These are phyloP conservation scores for Zenarchopterus dispar DNA, from an alignment of 2,797 vertebrate species.

Conservation along the genomic window DNA sequence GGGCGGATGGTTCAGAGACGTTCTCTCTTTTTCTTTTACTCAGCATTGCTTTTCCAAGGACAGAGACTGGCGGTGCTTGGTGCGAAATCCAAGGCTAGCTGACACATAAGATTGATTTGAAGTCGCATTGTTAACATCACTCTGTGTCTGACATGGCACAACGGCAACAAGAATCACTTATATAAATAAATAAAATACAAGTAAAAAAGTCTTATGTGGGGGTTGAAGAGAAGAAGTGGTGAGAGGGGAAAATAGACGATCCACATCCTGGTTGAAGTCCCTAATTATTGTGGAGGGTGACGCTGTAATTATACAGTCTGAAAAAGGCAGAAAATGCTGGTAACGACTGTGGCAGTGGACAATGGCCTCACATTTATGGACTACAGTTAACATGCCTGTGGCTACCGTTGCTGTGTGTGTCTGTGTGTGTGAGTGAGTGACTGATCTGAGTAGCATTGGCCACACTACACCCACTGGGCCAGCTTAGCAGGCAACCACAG, in stretches of 20 bases:
- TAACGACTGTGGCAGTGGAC: slow-evolving; percentile 55
- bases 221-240: slow-evolving; percentile 46
- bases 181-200: slow-evolving; percentile 1
- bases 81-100: slow-evolving; percentile 45
- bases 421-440: slow-evolving; percentile 38
- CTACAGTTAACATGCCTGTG: slow-evolving; percentile 66
- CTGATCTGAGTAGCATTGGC: slow-evolving; percentile 36
- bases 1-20: slow-evolving; percentile 81
- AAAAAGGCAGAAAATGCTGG: slow-evolving; percentile 48
- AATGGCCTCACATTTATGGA: slow-evolving; percentile 53
- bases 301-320: slow-evolving; percentile 80
- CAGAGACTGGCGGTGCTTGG: slow-evolving; percentile 48
- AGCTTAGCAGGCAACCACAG: slow-evolving; percentile 32
- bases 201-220: slow-evolving; percentile 18
- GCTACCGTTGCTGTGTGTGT: slow-evolving; percentile 36
- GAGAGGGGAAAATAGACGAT: slow-evolving; percentile 59
- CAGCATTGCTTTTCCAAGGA: slow-evolving; percentile 67
- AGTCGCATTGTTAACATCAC: slow-evolving; percentile 26
- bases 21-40: slow-evolving; percentile 75
- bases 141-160: slow-evolving; percentile 11
- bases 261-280: slow-evolving; percentile 78
- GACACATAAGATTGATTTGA: slow-evolving; percentile 22
- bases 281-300: slow-evolving; percentile 81
- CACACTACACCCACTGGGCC: slow-evolving; percentile 41
- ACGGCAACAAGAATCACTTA: slow-evolving; percentile 8